phyloP scores from a whole-genome alignment of 2,888 invertebrate species.

The Drosophila pseudotalamancana region DNA sequence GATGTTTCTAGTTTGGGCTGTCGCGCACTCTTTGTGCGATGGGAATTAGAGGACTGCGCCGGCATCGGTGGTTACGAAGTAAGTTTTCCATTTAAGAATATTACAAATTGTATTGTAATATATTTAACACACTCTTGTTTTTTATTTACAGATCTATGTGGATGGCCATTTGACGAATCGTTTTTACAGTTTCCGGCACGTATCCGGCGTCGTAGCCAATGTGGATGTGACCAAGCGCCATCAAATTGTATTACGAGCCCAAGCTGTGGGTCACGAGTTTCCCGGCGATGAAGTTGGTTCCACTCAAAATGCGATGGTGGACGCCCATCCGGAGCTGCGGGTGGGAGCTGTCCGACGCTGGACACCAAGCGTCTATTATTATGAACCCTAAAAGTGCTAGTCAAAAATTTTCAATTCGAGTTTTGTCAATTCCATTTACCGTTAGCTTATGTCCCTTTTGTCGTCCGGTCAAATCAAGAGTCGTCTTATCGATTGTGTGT shows the following conservation, averaged over 20 bases:
- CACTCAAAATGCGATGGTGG: slow-evolving; percentile 20
- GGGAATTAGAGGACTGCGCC: slow-evolving; percentile 75
- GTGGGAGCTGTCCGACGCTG: slow-evolving; percentile 63
- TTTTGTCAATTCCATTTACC: slow-evolving; percentile 16
- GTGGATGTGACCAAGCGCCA: slow-evolving; percentile 77
- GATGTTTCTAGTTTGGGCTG: slow-evolving; percentile 74
- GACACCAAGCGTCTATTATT: slow-evolving; percentile 76
- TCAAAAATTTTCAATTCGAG: slow-evolving; percentile 32
- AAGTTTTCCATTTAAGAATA: background rate
- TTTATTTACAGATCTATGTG: slow-evolving; percentile 78
- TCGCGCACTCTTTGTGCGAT: slow-evolving; percentile 78
- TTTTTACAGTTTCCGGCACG: slow-evolving; percentile 74
- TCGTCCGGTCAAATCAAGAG: background rate
- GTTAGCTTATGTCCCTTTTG: slow-evolving; percentile 8
- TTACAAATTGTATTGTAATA: no score
- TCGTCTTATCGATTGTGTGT: slow-evolving; percentile 1
- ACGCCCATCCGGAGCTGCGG: slow-evolving; percentile 45
- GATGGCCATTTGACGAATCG: slow-evolving; percentile 82
- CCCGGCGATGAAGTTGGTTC: slow-evolving; percentile 18
- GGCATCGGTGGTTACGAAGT: slow-evolving; percentile 83
- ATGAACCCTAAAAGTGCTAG: slow-evolving; percentile 68
- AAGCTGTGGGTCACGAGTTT: slow-evolving; percentile 62
- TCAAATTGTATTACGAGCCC: slow-evolving; percentile 78
- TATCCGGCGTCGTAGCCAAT: slow-evolving; percentile 79
- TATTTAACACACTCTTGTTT: no score